Evolutionary conservation across 2,797 vertebrate species (phyloP).

Genomic region (Gymnoscopelus braueri): DNA sequence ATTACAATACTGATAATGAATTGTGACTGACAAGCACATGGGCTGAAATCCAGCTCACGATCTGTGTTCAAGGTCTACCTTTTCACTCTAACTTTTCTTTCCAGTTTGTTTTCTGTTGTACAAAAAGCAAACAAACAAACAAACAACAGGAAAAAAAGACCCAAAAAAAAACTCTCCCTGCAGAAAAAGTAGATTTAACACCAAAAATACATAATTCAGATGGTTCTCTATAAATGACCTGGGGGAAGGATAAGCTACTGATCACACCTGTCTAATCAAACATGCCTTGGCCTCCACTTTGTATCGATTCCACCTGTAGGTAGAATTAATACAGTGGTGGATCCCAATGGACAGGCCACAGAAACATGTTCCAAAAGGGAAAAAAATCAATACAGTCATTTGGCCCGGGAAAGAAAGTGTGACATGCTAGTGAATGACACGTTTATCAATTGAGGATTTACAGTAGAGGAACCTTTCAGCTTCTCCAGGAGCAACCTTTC

Average conservation of each 20-base stretch:
- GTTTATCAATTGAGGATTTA: slow-evolving; percentile 35
- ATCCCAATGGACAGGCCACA: slow-evolving; percentile 32
- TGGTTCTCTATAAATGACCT: slow-evolving; percentile 15
- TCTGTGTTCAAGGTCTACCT: no score
- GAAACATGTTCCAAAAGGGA: slow-evolving; percentile 42
- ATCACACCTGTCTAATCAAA: slow-evolving; percentile 54
- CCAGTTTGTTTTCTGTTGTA: no score
- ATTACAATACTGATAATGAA: no score
- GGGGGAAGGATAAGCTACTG: slow-evolving; percentile 29
- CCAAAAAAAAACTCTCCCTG: no score
- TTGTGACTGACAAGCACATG: no score
- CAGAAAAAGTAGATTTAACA: neutral
- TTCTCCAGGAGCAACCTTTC: slow-evolving; percentile 3
- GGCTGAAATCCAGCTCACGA: no score
- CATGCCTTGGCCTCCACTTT: slow-evolving; percentile 36
- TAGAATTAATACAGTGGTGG: slow-evolving; percentile 59
- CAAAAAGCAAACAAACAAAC: no score
- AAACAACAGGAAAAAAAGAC: no score
- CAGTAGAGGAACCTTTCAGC: slow-evolving; percentile 6
- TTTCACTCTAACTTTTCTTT: no score
- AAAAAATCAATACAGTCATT: slow-evolving; percentile 61
- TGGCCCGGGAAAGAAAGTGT: slow-evolving; percentile 39
- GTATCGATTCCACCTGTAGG: slow-evolving; percentile 48
- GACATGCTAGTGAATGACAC: slow-evolving; percentile 54
- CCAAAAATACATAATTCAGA: slow-evolving; percentile 10